Evolutionary conservation across 2,113 vertebrate species (phyloP), one percentile per base, ranked within the genome.

Genomic region (Amphiprion percula): DNA sequence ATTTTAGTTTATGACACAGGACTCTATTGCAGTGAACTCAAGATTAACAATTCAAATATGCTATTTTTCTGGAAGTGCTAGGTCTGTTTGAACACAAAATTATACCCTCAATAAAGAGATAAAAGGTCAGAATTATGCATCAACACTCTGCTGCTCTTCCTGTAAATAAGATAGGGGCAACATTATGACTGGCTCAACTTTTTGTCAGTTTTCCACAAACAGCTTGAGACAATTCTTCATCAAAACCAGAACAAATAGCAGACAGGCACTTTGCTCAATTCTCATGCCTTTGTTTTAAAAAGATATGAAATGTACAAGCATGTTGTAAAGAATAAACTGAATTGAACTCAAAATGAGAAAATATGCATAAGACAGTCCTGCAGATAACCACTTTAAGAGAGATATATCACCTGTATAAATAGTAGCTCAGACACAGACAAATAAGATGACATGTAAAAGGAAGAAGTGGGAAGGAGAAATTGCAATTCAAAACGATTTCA

Each of bases 391-490:
- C 62, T 67, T 55, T 75, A 2, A 26, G 21, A 72, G 19, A 59
- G 76, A 61, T 53, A 12, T 62, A 55, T 68, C 75, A 79, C 30
- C 53, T 49, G 14, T 41, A 67, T 80, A 67, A 81, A 76, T 74
- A 24, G 17, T 46, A 12, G 37, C 56, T 83, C 79, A 55, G 30
- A 49, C 26, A 24, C 37, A 60, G 33, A 52, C 10, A 26, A 23
- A 10, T 47, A 61, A 82, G 39, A 75, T 37, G 68, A 55, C 21
- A 65, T 56, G 53, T 15, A 17, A 62, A 67, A 44, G 41, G 52
- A 73, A 21, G 73, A 44, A 1, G 24, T 8, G 28, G 10, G 12
- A 16, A 58, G 61, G 10, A 67, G 62, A 68, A 63, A 69, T 47
- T 17, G 66, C n/a, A 23, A 24, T 64, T 58, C 10, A 73, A 69